phyloP scores from a whole-genome alignment of 53 echinoderm and acorn worm genomes.

The Luidia sarsii region DNA sequence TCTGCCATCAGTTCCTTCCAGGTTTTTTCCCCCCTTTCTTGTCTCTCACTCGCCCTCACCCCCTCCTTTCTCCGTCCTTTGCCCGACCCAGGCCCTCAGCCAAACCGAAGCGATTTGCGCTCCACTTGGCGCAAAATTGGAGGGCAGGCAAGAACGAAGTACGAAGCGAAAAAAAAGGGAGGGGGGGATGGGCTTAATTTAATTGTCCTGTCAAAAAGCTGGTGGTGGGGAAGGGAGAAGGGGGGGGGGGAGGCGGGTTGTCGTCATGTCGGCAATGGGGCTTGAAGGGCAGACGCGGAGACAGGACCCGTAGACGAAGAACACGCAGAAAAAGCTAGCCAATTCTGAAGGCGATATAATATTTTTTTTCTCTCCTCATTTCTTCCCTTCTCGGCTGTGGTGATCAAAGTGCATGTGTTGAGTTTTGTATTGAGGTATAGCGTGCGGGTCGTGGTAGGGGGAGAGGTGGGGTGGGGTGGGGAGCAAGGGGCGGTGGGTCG shows the following conservation, averaged over 20 bases:
- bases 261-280: constrained; percentile 22
- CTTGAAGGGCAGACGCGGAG: constrained; percentile 18
- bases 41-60: no score
- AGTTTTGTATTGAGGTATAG: constrained; percentile 26
- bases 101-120: constrained; percentile 48
- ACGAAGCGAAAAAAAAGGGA: neutral
- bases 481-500: neutral
- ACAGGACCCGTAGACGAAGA: no score
- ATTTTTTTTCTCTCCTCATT: neutral
- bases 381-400: neutral
- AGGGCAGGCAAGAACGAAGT: constrained; percentile 11
- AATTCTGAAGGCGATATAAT: constrained; percentile 5
- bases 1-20: constrained; percentile 47
- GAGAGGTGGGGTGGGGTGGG: neutral
- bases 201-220: constrained; percentile 51
- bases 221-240: constrained; percentile 34
- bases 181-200: constrained; percentile 41
- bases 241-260: neutral
- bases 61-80: no score
- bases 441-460: constrained; percentile 3
- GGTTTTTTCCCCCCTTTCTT: neutral
- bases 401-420: constrained; percentile 24
- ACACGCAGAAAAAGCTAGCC: constrained; percentile 2
- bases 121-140: constrained; percentile 53
- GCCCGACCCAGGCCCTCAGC: constrained; percentile 41